A percentile compares a stretch with the other conserved stretches of the same genome.
These are phyloP conservation scores for Acanthiza pusilla DNA, from an alignment of 2,797 vertebrate genomes.

Conservation along the genomic window DNA sequence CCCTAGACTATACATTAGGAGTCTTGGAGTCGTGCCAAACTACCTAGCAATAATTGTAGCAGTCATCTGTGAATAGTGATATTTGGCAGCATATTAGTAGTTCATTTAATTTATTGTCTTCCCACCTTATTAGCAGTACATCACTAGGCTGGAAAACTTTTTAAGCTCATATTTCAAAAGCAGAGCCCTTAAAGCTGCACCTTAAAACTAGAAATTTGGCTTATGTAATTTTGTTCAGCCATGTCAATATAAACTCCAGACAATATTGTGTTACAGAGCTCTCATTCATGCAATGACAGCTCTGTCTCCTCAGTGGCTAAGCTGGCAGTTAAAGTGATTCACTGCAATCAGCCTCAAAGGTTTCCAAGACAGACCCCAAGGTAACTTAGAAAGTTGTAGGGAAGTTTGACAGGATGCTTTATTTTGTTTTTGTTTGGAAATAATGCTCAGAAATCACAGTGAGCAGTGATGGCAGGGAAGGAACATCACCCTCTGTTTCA, in stretches of 20 bases:
- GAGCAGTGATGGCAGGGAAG: neutral
- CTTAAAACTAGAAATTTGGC: conserved; percentile 5
- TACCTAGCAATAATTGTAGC: conserved; percentile 37
- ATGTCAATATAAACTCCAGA: neutral
- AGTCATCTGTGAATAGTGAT: conserved; percentile 43
- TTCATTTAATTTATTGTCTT: conserved; percentile 49
- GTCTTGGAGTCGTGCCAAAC: neutral
- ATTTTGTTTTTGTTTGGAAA: conserved; percentile 19
- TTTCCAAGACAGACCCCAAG: neutral
- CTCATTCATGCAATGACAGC: neutral
- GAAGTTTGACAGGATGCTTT: conserved; percentile 28
- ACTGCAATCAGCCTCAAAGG: neutral
- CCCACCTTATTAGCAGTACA: conserved; percentile 45
- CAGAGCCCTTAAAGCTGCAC: neutral
- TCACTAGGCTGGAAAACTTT: conserved; percentile 33
- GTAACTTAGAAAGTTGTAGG: neutral
- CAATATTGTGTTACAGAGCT: neutral
- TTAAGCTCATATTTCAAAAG: conserved; percentile 34
- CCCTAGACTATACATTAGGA: neutral
- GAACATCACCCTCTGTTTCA: neutral
- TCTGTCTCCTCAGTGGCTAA: neutral
- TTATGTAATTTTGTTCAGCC: neutral
- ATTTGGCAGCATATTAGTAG: neutral
- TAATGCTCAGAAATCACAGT: neutral
- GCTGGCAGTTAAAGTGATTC: conserved; percentile 16